Conservation (phyloP, 1,140 invertebrate genomes). For the Cylas formicarius region DNA sequence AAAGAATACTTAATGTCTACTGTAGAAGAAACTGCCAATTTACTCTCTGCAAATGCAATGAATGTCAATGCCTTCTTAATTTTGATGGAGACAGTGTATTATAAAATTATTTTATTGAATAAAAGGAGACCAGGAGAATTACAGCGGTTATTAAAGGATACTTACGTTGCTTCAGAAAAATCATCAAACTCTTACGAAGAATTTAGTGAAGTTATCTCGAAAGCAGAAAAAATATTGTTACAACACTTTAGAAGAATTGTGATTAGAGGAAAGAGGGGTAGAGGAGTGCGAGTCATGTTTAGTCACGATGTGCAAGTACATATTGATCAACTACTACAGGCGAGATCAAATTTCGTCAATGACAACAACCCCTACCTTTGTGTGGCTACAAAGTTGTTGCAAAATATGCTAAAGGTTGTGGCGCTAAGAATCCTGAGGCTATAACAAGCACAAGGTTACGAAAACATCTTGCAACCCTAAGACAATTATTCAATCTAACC, state of each 20-base stretch:
- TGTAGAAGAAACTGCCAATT: slow-evolving; percentile 17
- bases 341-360: slow-evolving; percentile 12
- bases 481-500: slow-evolving; percentile 35
- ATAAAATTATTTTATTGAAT: slow-evolving; percentile 18
- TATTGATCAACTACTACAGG: slow-evolving; percentile 10
- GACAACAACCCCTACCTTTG: slow-evolving; percentile 14
- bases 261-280: slow-evolving; percentile 20
- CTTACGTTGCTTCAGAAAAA: slow-evolving; percentile 6
- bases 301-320: slow-evolving; percentile 13
- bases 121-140: too few relatives aligned
- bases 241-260: slow-evolving; percentile 19
- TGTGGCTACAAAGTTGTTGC: slow-evolving; percentile 12
- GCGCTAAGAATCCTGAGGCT: slow-evolving; percentile 15
- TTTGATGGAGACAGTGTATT: slow-evolving; percentile 28
- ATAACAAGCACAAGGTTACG: slow-evolving; percentile 29
- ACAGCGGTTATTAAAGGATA: too few relatives aligned
- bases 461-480: slow-evolving; percentile 37
- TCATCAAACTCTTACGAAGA: slow-evolving; percentile 11
- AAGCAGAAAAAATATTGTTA: slow-evolving; percentile 19
- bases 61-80: slow-evolving; percentile 19
- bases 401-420: slow-evolving; percentile 11
- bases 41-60: slow-evolving; percentile 4
- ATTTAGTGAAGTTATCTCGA: slow-evolving; percentile 14
- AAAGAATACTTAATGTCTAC: slow-evolving; percentile 28
- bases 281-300: slow-evolving; percentile 21